These are phyloP conservation scores for Ciconia boyciana DNA, from an alignment of 2,113 vertebrate species.

Conservation along the genomic window DNA sequence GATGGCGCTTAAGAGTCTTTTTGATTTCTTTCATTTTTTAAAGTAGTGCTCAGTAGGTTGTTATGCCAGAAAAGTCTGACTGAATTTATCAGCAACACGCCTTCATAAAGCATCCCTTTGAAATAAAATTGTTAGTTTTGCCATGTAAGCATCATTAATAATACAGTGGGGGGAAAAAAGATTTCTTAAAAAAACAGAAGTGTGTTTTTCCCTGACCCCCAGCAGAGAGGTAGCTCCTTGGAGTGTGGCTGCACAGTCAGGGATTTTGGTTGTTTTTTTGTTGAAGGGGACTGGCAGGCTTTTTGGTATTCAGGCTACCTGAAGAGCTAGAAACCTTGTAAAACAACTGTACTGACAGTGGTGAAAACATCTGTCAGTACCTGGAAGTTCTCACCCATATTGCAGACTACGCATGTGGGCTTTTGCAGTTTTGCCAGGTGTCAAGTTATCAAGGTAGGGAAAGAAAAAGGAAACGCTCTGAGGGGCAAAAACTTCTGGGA, in stretches of 20 bases:
- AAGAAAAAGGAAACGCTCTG: background rate
- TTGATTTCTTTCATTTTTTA: background rate
- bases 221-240: background rate
- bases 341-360: background rate
- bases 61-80: background rate
- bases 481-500: background rate
- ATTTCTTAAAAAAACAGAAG: background rate
- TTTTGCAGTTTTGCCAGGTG: background rate
- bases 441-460: background rate
- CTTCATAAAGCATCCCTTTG: constrained; percentile 6
- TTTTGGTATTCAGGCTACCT: constrained; percentile 19
- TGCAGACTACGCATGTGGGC: background rate
- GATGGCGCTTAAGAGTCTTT: background rate
- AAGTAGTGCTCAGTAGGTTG: background rate
- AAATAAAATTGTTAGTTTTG: constrained; percentile 40
- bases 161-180: background rate
- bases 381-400: background rate
- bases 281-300: background rate
- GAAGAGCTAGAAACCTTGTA: background rate
- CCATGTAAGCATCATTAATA: constrained; percentile 39
- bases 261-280: background rate
- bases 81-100: background rate
- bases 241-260: constrained; percentile 1
- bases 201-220: background rate
- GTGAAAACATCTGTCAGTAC: background rate